Conservation (phyloP, 1,140 invertebrate species). For the Bathynomus jamesi region DNA sequence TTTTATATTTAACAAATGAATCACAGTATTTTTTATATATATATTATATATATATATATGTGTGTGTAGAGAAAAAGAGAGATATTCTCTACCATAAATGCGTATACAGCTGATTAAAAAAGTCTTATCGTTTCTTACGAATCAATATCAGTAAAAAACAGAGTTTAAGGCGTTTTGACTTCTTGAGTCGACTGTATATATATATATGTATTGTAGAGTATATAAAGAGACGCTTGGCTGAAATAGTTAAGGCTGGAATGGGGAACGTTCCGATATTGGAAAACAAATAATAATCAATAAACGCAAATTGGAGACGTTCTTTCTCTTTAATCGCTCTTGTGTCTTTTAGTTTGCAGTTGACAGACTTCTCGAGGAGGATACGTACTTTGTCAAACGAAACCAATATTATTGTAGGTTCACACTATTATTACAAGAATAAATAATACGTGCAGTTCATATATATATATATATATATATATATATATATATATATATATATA, state of each 20-base stretch:
- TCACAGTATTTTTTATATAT: too few species aligned
- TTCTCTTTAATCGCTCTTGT: not conserved
- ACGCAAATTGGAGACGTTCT: not conserved
- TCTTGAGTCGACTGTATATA: not conserved
- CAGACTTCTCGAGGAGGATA: not conserved
- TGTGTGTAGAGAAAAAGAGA: not conserved
- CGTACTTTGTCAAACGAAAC: not conserved
- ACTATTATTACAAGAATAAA: not conserved
- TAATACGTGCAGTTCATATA: not conserved
- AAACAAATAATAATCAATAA: conserved; percentile 1
- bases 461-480: not conserved
- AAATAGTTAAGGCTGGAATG: not conserved
- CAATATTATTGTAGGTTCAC: not conserved
- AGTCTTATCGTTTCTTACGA: too few species aligned
- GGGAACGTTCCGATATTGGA: not conserved
- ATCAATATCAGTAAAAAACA: too few species aligned
- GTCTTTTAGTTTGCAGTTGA: not conserved
- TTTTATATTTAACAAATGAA: too few species aligned
- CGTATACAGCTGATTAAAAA: not conserved
- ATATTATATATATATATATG: not conserved
- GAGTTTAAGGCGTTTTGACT: too few species aligned
- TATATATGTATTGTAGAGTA: not conserved
- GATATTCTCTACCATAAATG: not conserved
- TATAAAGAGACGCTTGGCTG: not conserved
- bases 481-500: conserved; percentile 3